Evolutionary conservation across 2,113 vertebrate species (phyloP).

Genomic region (Empidonax alnorum): DNA sequence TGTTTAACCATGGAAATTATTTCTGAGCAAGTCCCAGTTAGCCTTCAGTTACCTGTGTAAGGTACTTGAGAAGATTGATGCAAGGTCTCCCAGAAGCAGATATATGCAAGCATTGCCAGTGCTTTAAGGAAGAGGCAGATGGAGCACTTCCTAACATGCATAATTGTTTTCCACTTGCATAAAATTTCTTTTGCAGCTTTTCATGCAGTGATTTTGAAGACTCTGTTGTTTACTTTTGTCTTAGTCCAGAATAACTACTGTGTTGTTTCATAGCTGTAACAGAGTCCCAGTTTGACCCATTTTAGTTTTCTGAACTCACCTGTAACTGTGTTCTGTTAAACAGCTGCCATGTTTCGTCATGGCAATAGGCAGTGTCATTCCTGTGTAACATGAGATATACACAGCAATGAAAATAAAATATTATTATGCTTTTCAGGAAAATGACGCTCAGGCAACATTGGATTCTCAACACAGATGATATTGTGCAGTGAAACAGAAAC

Average conservation of each 20-base stretch:
- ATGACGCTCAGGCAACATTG: rapidly evolving
- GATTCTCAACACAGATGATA: background rate
- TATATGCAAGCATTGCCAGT: background rate
- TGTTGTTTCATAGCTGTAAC: background rate
- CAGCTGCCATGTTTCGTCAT: background rate
- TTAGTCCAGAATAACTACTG: background rate
- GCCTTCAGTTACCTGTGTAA: background rate
- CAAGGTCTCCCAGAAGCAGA: background rate
- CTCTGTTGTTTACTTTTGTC: background rate
- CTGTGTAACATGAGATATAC: background rate
- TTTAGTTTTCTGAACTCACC: background rate
- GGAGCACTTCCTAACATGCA: background rate
- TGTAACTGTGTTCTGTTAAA: background rate
- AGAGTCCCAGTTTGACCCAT: background rate
- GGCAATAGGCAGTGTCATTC: background rate
- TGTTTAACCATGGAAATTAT: background rate
- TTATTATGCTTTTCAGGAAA: background rate
- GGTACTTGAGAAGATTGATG: background rate
- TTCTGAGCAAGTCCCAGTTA: background rate
- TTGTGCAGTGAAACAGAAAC: background rate
- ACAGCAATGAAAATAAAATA: background rate
- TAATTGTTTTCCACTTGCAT: background rate
- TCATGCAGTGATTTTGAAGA: background rate
- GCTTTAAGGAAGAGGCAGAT: background rate
- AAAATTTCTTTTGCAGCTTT: background rate